A percentile compares a stretch with the other conserved stretches of the same genome.
Conservation (phyloP, 2,888 invertebrate species). For the Drosophila mettleri region DNA sequence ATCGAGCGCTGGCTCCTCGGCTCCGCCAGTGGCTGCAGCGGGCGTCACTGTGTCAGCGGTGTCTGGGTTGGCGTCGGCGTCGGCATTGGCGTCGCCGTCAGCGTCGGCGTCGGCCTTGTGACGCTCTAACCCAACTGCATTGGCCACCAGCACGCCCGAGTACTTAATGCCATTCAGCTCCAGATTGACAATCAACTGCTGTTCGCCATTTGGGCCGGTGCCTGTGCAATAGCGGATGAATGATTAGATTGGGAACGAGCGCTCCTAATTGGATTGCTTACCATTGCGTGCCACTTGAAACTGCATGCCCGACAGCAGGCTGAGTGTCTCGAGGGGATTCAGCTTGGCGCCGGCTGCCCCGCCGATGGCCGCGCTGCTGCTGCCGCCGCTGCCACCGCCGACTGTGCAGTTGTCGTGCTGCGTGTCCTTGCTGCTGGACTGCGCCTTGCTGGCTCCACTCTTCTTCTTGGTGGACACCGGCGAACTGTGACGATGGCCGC, state of each 20-base stretch:
- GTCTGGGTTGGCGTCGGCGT: neutral
- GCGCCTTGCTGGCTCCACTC: conserved; percentile 49
- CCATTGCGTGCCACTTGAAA: conserved; percentile 96
- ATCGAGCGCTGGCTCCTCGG: conserved; percentile 9
- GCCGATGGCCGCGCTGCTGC: conserved; percentile 14
- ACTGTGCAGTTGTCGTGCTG: conserved; percentile 12
- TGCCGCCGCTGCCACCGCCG: neutral
- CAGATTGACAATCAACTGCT: conserved; percentile 96
- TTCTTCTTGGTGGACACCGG: conserved; percentile 82
- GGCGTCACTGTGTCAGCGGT: conserved; percentile 8
- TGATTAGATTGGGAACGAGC: conserved; percentile 16
- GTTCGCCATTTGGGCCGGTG: conserved; percentile 93
- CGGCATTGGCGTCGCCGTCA: too few relatives aligned
- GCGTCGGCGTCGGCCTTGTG: neutral
- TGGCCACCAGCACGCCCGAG: conserved; percentile 94
- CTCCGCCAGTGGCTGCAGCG: neutral
- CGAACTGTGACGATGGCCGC: conserved; percentile 69
- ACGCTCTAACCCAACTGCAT: conserved; percentile 3
- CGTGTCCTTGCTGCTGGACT: conserved; percentile 44
- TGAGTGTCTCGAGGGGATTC: conserved; percentile 65
- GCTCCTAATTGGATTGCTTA: conserved; percentile 83
- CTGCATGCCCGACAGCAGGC: conserved; percentile 83
- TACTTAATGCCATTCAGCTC: conserved; percentile 98
- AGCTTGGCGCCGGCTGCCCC: conserved; percentile 36
- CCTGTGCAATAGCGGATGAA: conserved; percentile 85